Evolutionary conservation across 92 coral and sea anemone genomes (phyloP).

Genomic region (Epizoanthus scotinus): DNA sequence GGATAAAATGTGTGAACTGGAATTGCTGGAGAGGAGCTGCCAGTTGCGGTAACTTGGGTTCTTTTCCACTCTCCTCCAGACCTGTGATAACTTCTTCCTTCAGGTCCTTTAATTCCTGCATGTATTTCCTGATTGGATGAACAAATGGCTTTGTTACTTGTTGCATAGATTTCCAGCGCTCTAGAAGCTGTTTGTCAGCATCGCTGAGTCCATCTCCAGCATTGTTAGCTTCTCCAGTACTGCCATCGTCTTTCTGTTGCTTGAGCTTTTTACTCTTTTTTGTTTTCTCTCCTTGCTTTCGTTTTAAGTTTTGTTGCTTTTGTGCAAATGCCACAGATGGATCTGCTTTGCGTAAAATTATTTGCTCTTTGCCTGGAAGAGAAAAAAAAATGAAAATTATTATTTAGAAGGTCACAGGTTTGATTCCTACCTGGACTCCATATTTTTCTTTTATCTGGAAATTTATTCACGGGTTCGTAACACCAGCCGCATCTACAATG

Average conservation of each 20-base stretch:
- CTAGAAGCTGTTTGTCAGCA: slow-evolving; percentile 80
- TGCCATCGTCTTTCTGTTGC: slow-evolving; percentile 45
- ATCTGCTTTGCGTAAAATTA: slow-evolving; percentile 29
- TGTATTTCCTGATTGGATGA: slow-evolving; percentile 94
- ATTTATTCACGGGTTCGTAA: too few species aligned
- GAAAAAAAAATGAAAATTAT: not conserved
- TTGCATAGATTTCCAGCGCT: slow-evolving; percentile 95
- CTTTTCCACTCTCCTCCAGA: not conserved
- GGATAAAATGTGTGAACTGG: slow-evolving; percentile 91
- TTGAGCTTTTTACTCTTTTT: slow-evolving; percentile 69
- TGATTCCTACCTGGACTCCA: too few species aligned
- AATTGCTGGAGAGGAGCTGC: slow-evolving; percentile 46
- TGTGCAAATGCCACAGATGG: slow-evolving; percentile 55
- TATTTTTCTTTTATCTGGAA: too few species aligned
- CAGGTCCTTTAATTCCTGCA: slow-evolving; percentile 73
- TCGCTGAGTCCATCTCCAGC: slow-evolving; percentile 70
- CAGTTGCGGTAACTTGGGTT: slow-evolving; percentile 12
- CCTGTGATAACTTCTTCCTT: slow-evolving; percentile 68
- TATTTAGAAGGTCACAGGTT: too few species aligned
- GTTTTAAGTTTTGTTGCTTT: slow-evolving; percentile 71
- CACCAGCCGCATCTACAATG: too few species aligned
- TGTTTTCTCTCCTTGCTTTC: slow-evolving; percentile 69
- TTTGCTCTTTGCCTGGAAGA: slow-evolving; percentile 9
- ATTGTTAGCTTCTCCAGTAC: slow-evolving; percentile 24
- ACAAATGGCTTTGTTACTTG: slow-evolving; percentile 90